Evolutionary conservation across 2,113 vertebrate species (phyloP).

Genomic region (Rhinopomastus cyanomelas): DNA sequence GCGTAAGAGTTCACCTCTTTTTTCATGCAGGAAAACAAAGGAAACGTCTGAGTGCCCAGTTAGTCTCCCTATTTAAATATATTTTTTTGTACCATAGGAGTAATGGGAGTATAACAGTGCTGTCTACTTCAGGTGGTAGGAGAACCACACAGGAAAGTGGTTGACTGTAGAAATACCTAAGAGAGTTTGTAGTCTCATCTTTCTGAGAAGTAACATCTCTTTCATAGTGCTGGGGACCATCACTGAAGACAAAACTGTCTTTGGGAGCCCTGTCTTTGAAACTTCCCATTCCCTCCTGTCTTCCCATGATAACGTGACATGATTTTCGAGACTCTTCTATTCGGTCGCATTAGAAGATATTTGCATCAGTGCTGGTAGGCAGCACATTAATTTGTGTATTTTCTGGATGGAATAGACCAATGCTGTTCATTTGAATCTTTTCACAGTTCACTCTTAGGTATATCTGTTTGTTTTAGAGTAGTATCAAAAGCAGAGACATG

Average conservation of each 20-base stretch:
- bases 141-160: background rate
- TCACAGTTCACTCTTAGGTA: background rate
- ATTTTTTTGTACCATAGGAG: background rate
- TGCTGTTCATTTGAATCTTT: background rate
- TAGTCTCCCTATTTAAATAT: background rate
- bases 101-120: background rate
- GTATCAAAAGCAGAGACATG: background rate
- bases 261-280: background rate
- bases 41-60: background rate
- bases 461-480: background rate
- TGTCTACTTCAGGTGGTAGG: background rate
- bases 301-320: background rate
- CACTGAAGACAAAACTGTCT: background rate
- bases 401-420: background rate
- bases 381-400: background rate
- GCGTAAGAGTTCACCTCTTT: background rate
- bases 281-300: background rate
- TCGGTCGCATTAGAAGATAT: background rate
- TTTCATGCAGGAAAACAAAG: background rate
- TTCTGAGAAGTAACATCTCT: background rate
- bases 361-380: background rate
- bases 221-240: background rate
- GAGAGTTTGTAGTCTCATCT: background rate
- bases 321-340: background rate
- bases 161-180: background rate